Conservation (phyloP, 2,113 vertebrate species). For the Cinclus mexicanus region DNA sequence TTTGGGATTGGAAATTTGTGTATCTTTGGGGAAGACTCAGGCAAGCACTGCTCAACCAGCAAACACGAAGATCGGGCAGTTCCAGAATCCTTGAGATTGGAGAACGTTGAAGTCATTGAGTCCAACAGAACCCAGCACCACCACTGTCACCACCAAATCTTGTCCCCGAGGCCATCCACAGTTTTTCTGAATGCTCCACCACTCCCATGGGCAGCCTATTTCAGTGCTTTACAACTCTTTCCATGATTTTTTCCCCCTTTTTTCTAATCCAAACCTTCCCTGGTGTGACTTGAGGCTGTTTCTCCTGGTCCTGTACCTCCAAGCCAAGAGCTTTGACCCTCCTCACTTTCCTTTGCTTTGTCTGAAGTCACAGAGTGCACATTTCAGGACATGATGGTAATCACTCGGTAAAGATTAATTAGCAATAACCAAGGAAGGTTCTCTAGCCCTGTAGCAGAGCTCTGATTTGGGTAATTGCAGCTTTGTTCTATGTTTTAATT, state of each 20-base stretch:
- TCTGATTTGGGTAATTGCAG: neutral
- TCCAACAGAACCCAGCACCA: neutral
- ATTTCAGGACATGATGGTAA: neutral
- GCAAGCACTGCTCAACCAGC: neutral
- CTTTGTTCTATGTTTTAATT: neutral
- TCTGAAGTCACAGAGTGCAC: neutral
- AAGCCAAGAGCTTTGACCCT: neutral
- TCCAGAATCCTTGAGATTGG: too few species aligned
- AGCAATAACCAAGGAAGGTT: neutral
- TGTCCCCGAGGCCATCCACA: neutral
- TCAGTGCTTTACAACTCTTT: neutral
- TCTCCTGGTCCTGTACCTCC: neutral
- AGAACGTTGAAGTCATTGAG: neutral
- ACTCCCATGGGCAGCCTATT: neutral
- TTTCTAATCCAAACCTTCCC: neutral
- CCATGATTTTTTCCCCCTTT: rapidly evolving
- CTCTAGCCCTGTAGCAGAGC: neutral
- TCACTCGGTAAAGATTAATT: neutral
- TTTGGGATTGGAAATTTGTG: rapidly evolving
- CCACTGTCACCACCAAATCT: neutral
- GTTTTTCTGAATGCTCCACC: neutral
- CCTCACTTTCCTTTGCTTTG: neutral
- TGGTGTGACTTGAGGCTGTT: neutral
- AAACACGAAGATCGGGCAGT: rapidly evolving
- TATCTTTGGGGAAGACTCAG: neutral